Evolutionary conservation across 1,140 invertebrate species (phyloP).

Genomic region (Cyclina sinensis): DNA sequence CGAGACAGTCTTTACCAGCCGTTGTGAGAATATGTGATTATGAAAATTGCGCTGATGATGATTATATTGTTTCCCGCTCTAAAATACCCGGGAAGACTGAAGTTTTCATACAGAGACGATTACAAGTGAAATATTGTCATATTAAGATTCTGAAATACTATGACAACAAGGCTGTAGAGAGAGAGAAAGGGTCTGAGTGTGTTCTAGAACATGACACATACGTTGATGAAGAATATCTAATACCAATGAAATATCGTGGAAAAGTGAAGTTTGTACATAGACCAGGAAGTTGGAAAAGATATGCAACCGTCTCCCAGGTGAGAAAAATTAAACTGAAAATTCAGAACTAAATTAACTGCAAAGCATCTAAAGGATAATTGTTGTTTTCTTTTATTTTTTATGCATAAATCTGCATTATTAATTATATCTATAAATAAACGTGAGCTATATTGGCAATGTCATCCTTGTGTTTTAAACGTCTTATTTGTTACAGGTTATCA

Average conservation of each 20-base stretch:
- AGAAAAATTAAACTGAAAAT: background rate
- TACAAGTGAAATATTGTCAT: conserved; percentile 19
- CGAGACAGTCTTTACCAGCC: background rate
- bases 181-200: conserved; percentile 1
- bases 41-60: background rate
- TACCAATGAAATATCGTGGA: background rate
- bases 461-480: too few species aligned
- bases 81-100: background rate
- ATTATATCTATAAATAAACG: too few species aligned
- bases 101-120: background rate
- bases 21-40: background rate
- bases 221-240: background rate
- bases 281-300: conserved; percentile 12
- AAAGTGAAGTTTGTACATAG: background rate
- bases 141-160: conserved; percentile 11
- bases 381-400: too few species aligned
- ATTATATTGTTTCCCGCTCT: background rate
- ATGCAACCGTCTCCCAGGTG: background rate
- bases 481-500: conserved; percentile 5
- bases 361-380: too few species aligned
- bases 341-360: too few species aligned
- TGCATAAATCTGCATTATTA: too few species aligned
- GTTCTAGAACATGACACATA: conserved; percentile 35
- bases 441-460: too few species aligned
- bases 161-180: conserved; percentile 9